Evolutionary conservation across 1,140 invertebrate genomes (phyloP), one percentile per base, ranked within the genome.

Genomic region (Drosophila rufa): DNA sequence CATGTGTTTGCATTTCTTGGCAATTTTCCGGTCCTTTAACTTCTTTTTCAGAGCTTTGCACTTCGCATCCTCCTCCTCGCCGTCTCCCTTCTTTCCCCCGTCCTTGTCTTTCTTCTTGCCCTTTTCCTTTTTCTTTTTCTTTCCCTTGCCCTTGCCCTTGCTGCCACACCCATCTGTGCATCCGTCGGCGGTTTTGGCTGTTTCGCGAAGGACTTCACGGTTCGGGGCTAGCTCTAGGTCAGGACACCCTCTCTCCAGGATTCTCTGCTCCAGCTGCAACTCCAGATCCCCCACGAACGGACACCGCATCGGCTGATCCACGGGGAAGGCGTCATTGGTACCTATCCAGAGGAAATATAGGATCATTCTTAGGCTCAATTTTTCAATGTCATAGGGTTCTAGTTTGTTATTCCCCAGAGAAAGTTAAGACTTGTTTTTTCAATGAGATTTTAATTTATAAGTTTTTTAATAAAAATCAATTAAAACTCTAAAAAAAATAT

Each of bases 21-120:
- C 17, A 4, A 19, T 33, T 40, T 40, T 19, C 8, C 33, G 0
- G 0, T 2, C 15, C 2, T n/a, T 19, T 6, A n/a, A 1, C 47
- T 19, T 3, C 7, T 55, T 38, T 11, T n/a, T 12, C 43, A 38
- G 0, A 12, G 19, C 12, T 11, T 33, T 27, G 11, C 33, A 22
- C 0, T 59, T 22, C n/a, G 11, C n/a, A 8, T 40, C 3, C 11
- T 36, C 36, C 11, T 58, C 25, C 15, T 50, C 66, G 3, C 17
- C 51, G 12, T n/a, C 53, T 2, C 51, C 45, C 15, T 71, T 48
- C 8, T 71, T 71, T 17, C 66, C 61, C 8, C 61, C 66, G 11
- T 27, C 33, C 15, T 68, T 64, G 15, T n/a, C 65, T 11, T 36
- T 19, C 14, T 51, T 62, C 17, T 46, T 40, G 11, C n/a, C 22